A percentile compares a stretch with the other conserved stretches of the same genome.
phyloP scores from a whole-genome alignment of 2,888 invertebrate genomes.

The Conchocele bisecta region DNA sequence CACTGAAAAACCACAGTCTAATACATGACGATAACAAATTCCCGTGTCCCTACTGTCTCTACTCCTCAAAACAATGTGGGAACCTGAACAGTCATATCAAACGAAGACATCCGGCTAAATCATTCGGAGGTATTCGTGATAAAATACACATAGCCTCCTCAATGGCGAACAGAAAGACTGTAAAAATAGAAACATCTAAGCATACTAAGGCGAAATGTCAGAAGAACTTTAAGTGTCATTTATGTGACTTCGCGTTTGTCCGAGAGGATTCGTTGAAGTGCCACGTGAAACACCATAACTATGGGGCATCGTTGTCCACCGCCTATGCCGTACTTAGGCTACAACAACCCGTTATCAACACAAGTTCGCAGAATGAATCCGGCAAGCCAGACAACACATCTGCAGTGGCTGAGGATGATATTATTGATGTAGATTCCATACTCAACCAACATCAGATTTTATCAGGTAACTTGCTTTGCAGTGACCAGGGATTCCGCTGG shows the following conservation, averaged over 20 bases:
- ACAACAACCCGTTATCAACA: slow-evolving; percentile 63
- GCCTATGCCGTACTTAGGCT: slow-evolving; percentile 73
- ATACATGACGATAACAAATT: slow-evolving; percentile 74
- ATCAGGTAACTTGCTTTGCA: too few relatives aligned
- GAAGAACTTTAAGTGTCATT: slow-evolving; percentile 78
- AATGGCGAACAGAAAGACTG: not conserved
- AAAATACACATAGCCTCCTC: not conserved
- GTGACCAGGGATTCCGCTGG: too few relatives aligned
- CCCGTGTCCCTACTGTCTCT: slow-evolving; percentile 76
- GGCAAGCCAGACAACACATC: not conserved
- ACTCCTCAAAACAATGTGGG: slow-evolving; percentile 72
- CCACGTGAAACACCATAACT: slow-evolving; percentile 82
- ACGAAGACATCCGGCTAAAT: slow-evolving; percentile 75
- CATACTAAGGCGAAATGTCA: slow-evolving; percentile 62
- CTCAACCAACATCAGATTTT: slow-evolving; percentile 1
- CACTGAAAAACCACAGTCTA: slow-evolving; percentile 72
- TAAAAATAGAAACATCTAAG: slow-evolving; percentile 4
- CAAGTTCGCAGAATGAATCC: not conserved
- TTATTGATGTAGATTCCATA: not conserved
- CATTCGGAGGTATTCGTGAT: not conserved
- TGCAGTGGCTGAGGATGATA: not conserved
- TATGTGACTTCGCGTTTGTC: slow-evolving; percentile 82
- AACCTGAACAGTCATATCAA: slow-evolving; percentile 77
- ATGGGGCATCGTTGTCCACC: slow-evolving; percentile 60
- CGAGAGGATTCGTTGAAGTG: slow-evolving; percentile 83